Conservation (phyloP, 2,888 invertebrate genomes). For the Agrotis puta region DNA sequence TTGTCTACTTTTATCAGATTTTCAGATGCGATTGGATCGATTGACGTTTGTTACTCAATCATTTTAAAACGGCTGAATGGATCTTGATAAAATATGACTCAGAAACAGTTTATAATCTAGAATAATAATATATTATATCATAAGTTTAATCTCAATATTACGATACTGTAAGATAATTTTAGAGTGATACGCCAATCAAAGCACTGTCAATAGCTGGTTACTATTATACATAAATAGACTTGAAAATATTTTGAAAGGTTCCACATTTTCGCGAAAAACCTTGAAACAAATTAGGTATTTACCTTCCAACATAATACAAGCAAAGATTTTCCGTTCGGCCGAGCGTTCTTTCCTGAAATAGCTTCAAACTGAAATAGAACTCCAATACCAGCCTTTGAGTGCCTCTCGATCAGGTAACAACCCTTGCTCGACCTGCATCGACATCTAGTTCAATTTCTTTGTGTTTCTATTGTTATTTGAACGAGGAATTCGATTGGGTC, state of each 20-base stretch:
- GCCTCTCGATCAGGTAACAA: slow-evolving; percentile 56
- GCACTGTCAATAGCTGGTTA: too few relatives aligned
- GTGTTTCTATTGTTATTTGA: slow-evolving; percentile 63
- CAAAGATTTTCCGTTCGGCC: slow-evolving; percentile 66
- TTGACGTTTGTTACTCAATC: too few relatives aligned
- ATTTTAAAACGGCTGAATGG: too few relatives aligned
- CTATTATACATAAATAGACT: neutral
- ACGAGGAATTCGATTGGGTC: slow-evolving; percentile 62
- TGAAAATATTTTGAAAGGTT: neutral
- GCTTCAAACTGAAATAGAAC: slow-evolving; percentile 69
- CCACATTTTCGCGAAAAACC: slow-evolving; percentile 1
- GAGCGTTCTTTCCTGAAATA: slow-evolving; percentile 68
- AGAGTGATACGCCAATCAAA: too few relatives aligned
- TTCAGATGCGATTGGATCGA: too few relatives aligned
- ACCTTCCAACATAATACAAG: slow-evolving; percentile 40
- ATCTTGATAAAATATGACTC: too few relatives aligned
- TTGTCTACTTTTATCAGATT: too few relatives aligned
- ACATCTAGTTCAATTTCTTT: slow-evolving; percentile 29
- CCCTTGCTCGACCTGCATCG: slow-evolving; percentile 53
- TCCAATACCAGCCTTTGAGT: slow-evolving; percentile 64
- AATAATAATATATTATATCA: too few relatives aligned
- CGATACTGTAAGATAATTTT: too few relatives aligned
- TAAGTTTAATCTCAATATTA: too few relatives aligned
- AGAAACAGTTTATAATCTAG: too few relatives aligned
- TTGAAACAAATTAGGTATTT: slow-evolving; percentile 40